A percentile compares a stretch with the other conserved stretches of the same genome.
phyloP scores from a whole-genome alignment of 2,888 invertebrate species.

The Melanostoma mellinum region DNA sequence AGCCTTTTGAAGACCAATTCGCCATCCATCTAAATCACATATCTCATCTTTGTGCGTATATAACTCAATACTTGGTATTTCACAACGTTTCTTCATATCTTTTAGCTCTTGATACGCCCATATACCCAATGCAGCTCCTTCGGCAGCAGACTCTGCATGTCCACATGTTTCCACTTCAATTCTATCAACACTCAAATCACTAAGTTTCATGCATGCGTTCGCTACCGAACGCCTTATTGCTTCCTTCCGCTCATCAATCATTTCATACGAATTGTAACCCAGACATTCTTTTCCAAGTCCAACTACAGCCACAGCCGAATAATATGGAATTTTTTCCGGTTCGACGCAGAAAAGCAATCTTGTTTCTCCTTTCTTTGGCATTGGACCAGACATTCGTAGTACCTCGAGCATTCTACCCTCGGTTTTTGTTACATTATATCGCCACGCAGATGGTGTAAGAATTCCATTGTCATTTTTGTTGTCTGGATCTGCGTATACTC shows the following conservation, averaged over 20 bases:
- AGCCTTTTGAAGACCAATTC: constrained; percentile 87
- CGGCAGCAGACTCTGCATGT: constrained; percentile 90
- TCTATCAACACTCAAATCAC: constrained; percentile 83
- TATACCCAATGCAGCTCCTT: constrained; percentile 87
- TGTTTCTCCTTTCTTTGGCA: constrained; percentile 83
- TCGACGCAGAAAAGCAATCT: constrained; percentile 87
- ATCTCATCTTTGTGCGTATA: constrained; percentile 85
- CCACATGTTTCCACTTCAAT: constrained; percentile 89
- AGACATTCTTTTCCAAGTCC: constrained; percentile 88
- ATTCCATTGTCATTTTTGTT: constrained; percentile 83
- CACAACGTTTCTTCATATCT: constrained; percentile 76
- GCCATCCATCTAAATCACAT: constrained; percentile 88
- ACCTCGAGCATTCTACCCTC: constrained; percentile 84
- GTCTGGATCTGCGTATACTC: constrained; percentile 85
- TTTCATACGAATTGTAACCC: constrained; percentile 87
- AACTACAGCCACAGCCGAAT: constrained; percentile 87
- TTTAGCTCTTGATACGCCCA: constrained; percentile 86
- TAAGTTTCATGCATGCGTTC: constrained; percentile 84
- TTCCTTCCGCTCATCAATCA: constrained; percentile 89
- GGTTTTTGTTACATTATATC: constrained; percentile 83
- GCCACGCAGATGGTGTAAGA: constrained; percentile 85
- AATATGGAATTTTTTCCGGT: constrained; percentile 81
- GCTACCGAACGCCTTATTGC: constrained; percentile 88
- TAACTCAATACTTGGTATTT: constrained; percentile 81
- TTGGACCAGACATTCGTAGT: constrained; percentile 83